A percentile compares a stretch with the other conserved stretches of the same genome.
Evolutionary conservation across 2,888 invertebrate genomes (phyloP).

Genomic region (Caenorhabditis plicata): DNA sequence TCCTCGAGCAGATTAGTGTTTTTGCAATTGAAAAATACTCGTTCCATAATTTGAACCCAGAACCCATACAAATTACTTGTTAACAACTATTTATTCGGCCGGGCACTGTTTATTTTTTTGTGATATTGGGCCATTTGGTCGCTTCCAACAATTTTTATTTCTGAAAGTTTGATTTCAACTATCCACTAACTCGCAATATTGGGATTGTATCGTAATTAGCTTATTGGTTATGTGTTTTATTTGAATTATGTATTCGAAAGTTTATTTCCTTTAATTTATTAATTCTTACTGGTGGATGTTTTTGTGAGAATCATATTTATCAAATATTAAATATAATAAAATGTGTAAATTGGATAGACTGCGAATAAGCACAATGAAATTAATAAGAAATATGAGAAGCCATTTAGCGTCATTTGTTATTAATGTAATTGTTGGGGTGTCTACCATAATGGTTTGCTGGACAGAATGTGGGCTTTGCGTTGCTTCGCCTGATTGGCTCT

Average conservation of each 20-base stretch:
- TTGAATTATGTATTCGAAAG: not conserved
- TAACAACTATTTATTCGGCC: too few relatives aligned
- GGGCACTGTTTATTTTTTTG: slow-evolving; percentile 20
- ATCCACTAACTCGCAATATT: not conserved
- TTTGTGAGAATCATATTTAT: slow-evolving; percentile 13
- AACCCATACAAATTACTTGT: too few relatives aligned
- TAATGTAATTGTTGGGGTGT: too few relatives aligned
- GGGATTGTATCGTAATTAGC: too few relatives aligned
- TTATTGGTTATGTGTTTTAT: not conserved
- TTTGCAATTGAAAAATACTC: too few relatives aligned
- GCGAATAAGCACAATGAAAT: slow-evolving; percentile 1
- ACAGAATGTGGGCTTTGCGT: slow-evolving; percentile 57
- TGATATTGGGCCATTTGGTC: slow-evolving; percentile 30
- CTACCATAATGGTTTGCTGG: slow-evolving; percentile 61
- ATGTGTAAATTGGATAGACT: slow-evolving; percentile 1
- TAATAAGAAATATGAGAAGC: slow-evolving; percentile 1
- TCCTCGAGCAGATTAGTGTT: too few relatives aligned
- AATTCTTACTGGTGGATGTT: slow-evolving; percentile 6
- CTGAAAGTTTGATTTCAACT: not conserved
- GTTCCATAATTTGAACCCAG: too few relatives aligned
- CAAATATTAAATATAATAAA: slow-evolving; percentile 21
- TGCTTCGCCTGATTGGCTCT: slow-evolving; percentile 52
- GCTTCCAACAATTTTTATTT: not conserved
- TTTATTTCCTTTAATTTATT: not conserved
- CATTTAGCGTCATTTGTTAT: slow-evolving; percentile 1